Evolutionary conservation across 1,140 invertebrate genomes (phyloP), one percentile per base, ranked within the genome.

Genomic region (Solenopsis fugax): DNA sequence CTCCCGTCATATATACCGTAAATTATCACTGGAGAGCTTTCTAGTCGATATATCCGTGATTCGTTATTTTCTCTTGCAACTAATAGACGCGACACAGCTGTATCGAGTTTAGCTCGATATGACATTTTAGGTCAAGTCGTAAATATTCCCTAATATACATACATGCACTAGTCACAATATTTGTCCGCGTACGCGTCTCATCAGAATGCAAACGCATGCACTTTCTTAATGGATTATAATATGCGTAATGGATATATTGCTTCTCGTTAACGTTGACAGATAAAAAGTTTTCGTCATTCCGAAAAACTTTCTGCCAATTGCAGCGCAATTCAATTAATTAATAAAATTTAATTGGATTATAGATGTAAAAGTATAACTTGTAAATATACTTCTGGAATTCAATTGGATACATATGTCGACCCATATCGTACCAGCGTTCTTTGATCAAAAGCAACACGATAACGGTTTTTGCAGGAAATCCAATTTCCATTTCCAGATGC

Each of bases 131-230:
- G 80, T 81, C 12, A 50, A 12, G 24, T 76, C 90, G 65, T 92
- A 91, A 92, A 91, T 90, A 87, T 85, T 69, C 80, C 60, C 64
- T 84, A 90, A 91, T 89, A 86, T 56, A 18, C n/a, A 41, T 50
- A 89, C 87, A 87, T 56, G 24, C 29, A 41, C 56, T n/a, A 18
- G 48, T 62, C 48, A 82, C 82, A 87, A 91, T 80, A 85, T 80
- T 52, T 54, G 82, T 87, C 65, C 88, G 77, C 60, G 29, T 67
- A 12, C 10, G 4, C 13, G 12, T 29, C 29, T 6, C 54, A 48
- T 86, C 37, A 64, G 81, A 82, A 81, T 56, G 34, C 81, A 87
- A 90, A 89, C 86, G 69, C 73, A 21, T 29, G 16, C 56, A 52
- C 18, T 56, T 81, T 50, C 77, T 87, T 75, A 82, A 89, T 87